These are phyloP conservation scores for Rhadinocentrus ornatus DNA, from an alignment of 2,797 vertebrate species.

Conservation along the genomic window DNA sequence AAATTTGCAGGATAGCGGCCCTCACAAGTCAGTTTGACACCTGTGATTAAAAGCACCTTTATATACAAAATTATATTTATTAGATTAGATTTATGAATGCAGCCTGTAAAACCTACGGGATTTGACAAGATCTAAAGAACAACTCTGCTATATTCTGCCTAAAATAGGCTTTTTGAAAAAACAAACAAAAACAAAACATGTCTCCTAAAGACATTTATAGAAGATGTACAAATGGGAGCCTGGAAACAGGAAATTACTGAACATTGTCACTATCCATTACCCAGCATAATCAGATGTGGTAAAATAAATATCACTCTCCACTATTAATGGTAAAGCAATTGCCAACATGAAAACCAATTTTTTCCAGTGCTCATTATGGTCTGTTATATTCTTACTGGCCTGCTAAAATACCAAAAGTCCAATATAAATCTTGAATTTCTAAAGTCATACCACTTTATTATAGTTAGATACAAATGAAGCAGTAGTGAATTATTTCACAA, in stretches of 20 bases:
- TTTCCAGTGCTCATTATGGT: background rate
- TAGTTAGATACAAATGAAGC: constrained; percentile 31
- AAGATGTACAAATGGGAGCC: constrained; percentile 1
- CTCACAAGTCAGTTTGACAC: no score
- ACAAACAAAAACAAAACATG: background rate
- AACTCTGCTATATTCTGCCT: background rate
- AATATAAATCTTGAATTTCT: constrained; percentile 50
- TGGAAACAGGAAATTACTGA: constrained; percentile 37
- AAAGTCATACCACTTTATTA: constrained; percentile 37
- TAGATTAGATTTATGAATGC: background rate
- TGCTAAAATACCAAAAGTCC: constrained; percentile 43
- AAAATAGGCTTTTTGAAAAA: background rate
- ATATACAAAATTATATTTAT: background rate
- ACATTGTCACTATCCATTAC: constrained; percentile 16
- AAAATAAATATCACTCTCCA: constrained; percentile 6
- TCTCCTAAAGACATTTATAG: constrained; percentile 19
- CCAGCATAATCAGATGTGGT: constrained; percentile 7
- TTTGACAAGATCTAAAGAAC: background rate
- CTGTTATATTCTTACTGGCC: constrained; percentile 11
- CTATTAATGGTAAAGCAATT: constrained; percentile 5
- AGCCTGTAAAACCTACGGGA: background rate
- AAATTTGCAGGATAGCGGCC: no score
- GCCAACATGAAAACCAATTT: background rate
- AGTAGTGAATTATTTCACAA: constrained; percentile 14
- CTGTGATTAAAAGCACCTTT: background rate